Conservation (phyloP, 2,113 vertebrate species). For the Corythornis madagascariensis region DNA sequence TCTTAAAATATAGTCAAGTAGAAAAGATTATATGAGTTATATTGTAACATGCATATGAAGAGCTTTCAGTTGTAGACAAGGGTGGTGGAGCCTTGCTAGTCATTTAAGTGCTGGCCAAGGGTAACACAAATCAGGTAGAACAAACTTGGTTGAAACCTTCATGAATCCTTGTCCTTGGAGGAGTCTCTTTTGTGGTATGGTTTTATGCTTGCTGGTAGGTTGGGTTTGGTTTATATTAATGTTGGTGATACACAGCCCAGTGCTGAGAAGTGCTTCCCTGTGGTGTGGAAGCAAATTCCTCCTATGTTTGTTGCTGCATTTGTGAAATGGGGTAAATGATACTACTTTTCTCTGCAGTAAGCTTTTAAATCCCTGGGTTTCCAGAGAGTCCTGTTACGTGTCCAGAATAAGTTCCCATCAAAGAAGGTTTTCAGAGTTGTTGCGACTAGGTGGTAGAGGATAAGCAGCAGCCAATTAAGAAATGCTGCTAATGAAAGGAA, state of each 20-base stretch:
- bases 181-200: background rate
- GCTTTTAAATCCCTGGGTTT: background rate
- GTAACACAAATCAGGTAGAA: background rate
- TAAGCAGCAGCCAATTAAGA: background rate
- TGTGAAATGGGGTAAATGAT: background rate
- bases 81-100: background rate
- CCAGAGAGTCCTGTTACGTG: background rate
- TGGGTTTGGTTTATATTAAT: background rate
- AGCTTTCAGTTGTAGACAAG: background rate
- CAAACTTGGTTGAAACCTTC: background rate
- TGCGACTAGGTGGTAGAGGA: background rate
- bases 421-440: background rate
- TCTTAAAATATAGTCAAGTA: background rate
- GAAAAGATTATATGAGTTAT: background rate
- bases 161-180: background rate
- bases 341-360: background rate
- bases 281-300: background rate
- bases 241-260: rapidly evolving
- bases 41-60: background rate
- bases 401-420: background rate
- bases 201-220: background rate
- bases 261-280: background rate
- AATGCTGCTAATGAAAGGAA: background rate
- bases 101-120: background rate
- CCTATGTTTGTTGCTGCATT: background rate